phyloP scores from a whole-genome alignment of 2,113 vertebrate species.

The Echinops telfairi region DNA sequence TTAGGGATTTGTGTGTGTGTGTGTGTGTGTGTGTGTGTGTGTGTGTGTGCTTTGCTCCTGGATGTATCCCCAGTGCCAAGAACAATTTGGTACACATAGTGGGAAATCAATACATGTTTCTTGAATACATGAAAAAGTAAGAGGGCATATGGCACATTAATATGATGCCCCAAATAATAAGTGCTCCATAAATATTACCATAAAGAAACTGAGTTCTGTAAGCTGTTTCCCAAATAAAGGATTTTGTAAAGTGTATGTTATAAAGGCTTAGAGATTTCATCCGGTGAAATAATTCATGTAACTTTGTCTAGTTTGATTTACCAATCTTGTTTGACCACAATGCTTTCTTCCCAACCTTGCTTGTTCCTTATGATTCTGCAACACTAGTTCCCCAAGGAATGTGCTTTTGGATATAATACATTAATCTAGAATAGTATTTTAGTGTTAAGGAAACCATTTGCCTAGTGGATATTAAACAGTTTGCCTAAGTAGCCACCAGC shows the following conservation, averaged over 20 bases:
- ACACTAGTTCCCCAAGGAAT: not conserved
- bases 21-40: no score
- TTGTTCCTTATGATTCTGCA: slow-evolving; percentile 46
- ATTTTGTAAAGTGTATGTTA: not conserved
- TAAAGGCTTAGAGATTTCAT: slow-evolving; percentile 10
- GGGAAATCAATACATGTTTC: not conserved
- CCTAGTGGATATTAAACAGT: slow-evolving; percentile 2
- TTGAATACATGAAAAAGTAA: slow-evolving; percentile 4
- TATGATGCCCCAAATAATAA: slow-evolving; percentile 49
- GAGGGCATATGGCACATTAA: slow-evolving; percentile 14
- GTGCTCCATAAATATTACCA: slow-evolving; percentile 41
- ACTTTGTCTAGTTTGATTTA: slow-evolving; percentile 31
- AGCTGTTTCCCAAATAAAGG: slow-evolving; percentile 32
- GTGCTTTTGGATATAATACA: slow-evolving; percentile 36
- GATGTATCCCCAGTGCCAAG: not conserved
- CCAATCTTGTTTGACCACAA: slow-evolving; percentile 19
- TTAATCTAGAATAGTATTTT: not conserved
- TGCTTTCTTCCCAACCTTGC: not conserved
- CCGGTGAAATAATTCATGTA: slow-evolving; percentile 13
- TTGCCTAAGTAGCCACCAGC: not conserved
- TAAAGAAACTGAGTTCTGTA: not conserved
- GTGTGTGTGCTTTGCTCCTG: not conserved
- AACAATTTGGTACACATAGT: not conserved
- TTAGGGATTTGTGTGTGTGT: not conserved
- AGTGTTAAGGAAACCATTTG: slow-evolving; percentile 38